phyloP scores from a whole-genome alignment of 2,113 vertebrate genomes.

The Cisticola juncidis region DNA sequence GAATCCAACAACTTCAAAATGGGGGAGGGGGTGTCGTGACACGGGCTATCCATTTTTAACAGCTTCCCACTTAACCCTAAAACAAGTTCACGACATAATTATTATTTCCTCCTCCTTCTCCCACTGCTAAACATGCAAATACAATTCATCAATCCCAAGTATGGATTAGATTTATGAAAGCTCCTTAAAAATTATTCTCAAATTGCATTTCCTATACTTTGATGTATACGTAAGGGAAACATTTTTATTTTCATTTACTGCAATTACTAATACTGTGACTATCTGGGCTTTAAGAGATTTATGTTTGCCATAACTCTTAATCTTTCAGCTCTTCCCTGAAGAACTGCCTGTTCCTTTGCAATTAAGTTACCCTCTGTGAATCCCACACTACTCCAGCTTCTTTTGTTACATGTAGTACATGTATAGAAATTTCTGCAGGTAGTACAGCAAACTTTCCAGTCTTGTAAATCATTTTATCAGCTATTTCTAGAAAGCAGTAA shows the following conservation, averaged over 20 bases:
- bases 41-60: neutral
- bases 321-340: neutral
- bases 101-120: neutral
- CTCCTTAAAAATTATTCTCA: neutral
- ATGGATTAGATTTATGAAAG: neutral
- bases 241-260: neutral
- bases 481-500: neutral
- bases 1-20: neutral
- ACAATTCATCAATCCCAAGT: neutral
- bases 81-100: neutral
- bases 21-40: fast-evolving
- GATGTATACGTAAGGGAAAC: neutral
- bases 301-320: neutral
- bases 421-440: neutral
- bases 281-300: neutral
- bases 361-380: neutral
- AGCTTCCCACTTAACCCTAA: neutral
- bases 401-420: neutral
- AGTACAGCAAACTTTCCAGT: neutral
- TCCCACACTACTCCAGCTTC: neutral
- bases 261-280: neutral
- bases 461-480: neutral
- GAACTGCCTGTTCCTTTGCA: neutral
- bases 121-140: neutral
- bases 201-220: neutral